These are phyloP conservation scores for Ariopsis seemanni DNA, from an alignment of 2,113 vertebrate genomes.

Conservation along the genomic window DNA sequence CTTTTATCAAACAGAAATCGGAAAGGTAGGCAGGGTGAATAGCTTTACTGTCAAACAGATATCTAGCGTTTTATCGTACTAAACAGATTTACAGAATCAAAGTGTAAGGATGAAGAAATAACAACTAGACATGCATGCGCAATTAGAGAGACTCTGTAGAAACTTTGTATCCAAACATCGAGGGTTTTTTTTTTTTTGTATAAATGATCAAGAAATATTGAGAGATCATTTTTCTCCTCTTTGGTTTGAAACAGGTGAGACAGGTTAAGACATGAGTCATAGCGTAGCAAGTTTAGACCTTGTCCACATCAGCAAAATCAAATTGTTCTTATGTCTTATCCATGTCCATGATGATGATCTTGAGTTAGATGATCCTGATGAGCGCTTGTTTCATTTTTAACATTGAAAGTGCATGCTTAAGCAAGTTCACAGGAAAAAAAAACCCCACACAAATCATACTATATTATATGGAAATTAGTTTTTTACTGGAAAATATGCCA, in stretches of 20 bases:
- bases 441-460: neutral
- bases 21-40: conserved; percentile 38
- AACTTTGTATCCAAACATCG: conserved; percentile 17
- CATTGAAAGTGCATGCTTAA: neutral
- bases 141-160: conserved; percentile 7
- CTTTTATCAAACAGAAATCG: conserved; percentile 44
- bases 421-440: neutral
- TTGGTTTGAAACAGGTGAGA: conserved; percentile 40
- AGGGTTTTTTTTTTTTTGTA: neutral
- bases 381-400: neutral
- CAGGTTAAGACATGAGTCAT: conserved; percentile 52
- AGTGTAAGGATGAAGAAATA: conserved; percentile 3
- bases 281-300: conserved; percentile 51
- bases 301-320: conserved; percentile 18
- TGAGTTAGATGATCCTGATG: neutral
- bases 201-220: conserved; percentile 26
- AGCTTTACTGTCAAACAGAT: conserved; percentile 43
- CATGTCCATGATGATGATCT: too few species aligned
- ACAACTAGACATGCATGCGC: conserved; percentile 21
- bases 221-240: neutral
- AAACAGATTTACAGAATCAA: conserved; percentile 40
- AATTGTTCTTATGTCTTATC: neutral
- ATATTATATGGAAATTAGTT: too few species aligned
- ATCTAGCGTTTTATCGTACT: conserved; percentile 23
- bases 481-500: too few species aligned